Evolutionary conservation across 2,113 vertebrate genomes (phyloP).

Genomic region (Oxyruncus cristatus): DNA sequence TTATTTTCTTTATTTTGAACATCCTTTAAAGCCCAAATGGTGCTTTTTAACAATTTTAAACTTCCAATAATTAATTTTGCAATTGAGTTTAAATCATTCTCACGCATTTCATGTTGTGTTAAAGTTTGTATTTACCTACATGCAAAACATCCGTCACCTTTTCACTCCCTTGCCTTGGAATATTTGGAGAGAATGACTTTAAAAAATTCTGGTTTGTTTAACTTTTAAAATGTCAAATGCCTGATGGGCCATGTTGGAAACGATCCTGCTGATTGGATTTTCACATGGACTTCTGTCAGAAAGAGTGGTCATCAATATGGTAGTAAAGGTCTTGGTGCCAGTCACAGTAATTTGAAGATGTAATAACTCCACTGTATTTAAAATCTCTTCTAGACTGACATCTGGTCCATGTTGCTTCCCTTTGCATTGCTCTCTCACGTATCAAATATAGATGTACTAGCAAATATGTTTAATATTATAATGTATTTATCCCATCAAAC

Average conservation of each 20-base stretch:
- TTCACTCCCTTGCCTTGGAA: not conserved
- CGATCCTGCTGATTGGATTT: not conserved
- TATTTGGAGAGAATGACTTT: not conserved
- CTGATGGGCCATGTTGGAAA: not conserved
- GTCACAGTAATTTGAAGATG: not conserved
- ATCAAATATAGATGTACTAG: not conserved
- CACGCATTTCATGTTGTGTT: not conserved
- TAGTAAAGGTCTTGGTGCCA: not conserved
- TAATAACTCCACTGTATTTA: not conserved
- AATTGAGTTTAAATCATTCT: not conserved
- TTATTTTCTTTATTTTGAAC: conserved; percentile 35
- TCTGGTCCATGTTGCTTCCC: not conserved
- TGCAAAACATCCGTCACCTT: not conserved
- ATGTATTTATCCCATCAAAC: not conserved
- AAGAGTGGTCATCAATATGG: not conserved
- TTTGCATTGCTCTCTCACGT: not conserved
- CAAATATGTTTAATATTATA: not conserved
- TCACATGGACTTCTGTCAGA: not conserved
- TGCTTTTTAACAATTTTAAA: not conserved
- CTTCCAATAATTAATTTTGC: not conserved
- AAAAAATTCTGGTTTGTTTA: not conserved
- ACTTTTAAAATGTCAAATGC: not conserved
- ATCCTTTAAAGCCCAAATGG: not conserved
- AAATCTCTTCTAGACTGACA: not conserved
- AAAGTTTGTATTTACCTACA: not conserved